These are phyloP conservation scores for Melanocharis versteri DNA, from an alignment of 2,113 vertebrate genomes.

Conservation along the genomic window DNA sequence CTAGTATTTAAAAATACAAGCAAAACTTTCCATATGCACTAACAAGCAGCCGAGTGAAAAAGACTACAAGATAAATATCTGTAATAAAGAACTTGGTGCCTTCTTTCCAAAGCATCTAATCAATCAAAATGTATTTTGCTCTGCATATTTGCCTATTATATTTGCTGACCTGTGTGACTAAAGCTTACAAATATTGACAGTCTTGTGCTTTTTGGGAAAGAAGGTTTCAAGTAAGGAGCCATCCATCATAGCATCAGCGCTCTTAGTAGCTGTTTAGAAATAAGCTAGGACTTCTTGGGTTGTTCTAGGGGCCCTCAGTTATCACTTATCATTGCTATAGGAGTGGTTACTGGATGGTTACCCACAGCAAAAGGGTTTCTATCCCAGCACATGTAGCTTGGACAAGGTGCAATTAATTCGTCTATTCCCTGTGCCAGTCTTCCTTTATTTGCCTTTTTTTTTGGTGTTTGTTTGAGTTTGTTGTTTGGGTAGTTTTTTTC, in stretches of 20 bases:
- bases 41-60: not conserved
- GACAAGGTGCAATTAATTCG: not conserved
- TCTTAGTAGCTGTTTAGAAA: not conserved
- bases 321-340: not conserved
- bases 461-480: not conserved
- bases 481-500: not conserved
- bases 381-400: not conserved
- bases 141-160: conserved; percentile 24
- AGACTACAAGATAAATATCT: conserved; percentile 10
- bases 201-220: not conserved
- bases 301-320: not conserved
- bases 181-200: conserved; percentile 10
- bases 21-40: not conserved
- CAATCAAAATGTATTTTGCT: conserved; percentile 41
- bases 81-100: not conserved
- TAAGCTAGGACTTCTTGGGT: not conserved
- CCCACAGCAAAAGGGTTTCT: not conserved
- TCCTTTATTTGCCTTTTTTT: not conserved
- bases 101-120: not conserved
- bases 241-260: not conserved
- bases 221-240: not conserved
- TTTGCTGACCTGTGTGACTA: conserved; percentile 31
- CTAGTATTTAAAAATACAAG: not conserved
- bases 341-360: not conserved
- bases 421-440: not conserved